A percentile compares a stretch with the other conserved stretches of the same genome.
phyloP scores from a whole-genome alignment of 2,113 vertebrate species.

The Cyanocitta stelleri region DNA sequence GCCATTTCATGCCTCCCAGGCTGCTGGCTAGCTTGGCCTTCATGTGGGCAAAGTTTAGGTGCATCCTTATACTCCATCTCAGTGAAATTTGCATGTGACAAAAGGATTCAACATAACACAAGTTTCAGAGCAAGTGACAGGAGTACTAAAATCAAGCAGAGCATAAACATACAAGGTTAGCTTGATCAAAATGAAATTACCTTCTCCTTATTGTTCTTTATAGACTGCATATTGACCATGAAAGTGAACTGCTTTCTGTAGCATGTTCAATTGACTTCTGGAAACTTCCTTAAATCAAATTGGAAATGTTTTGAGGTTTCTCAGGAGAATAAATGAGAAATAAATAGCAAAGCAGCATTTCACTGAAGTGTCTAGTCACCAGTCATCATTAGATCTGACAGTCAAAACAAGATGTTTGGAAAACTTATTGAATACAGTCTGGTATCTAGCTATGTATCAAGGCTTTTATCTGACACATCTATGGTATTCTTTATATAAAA shows the following conservation, averaged over 20 bases:
- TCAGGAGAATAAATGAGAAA: conserved; percentile 65
- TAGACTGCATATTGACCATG: conserved; percentile 60
- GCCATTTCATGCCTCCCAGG: not conserved
- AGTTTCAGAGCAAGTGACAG: conserved; percentile 7
- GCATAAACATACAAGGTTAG: conserved; percentile 46
- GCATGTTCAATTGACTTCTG: conserved; percentile 60
- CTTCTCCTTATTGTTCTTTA: conserved; percentile 63
- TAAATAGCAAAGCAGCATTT: conserved; percentile 58
- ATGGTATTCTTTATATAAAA: not conserved
- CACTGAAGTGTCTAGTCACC: conserved; percentile 59
- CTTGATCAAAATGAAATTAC: conserved; percentile 64
- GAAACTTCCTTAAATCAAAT: conserved; percentile 68
- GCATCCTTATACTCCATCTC: not conserved
- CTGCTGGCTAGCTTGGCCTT: not conserved
- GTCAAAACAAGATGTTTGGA: conserved; percentile 67
- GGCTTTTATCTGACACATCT: conserved; percentile 41
- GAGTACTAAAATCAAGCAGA: conserved; percentile 38
- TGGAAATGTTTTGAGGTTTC: conserved; percentile 59
- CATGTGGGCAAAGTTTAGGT: not conserved
- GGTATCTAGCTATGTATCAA: conserved; percentile 38
- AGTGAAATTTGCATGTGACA: not conserved
- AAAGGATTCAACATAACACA: not conserved
- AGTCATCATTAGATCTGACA: conserved; percentile 70
- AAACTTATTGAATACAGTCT: conserved; percentile 51
- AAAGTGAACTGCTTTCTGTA: conserved; percentile 58